Evolutionary conservation across 1,140 invertebrate genomes (phyloP), one percentile per base, ranked within the genome.

Genomic region (Carposina sasakii): DNA sequence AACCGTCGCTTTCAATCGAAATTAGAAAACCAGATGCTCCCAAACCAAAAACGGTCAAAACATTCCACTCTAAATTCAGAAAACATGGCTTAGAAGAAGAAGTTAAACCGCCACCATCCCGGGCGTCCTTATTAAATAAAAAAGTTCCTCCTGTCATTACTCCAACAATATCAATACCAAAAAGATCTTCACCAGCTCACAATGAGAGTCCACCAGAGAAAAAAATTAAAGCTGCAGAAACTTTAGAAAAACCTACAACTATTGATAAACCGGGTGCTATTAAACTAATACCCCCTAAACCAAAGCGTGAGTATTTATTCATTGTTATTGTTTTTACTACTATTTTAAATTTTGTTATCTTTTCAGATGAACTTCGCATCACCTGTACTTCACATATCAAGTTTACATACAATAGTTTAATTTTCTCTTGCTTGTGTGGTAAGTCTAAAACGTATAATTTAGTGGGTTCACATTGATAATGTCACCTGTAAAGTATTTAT

Each of bases 71-170:
- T 0, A 94, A 94, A 79, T 95, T 96, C 81, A 88, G 94, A 45
- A 94, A 93, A 24, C 94, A 94, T 57, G 94, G 94, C 21, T 73
- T 95, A 24, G 92, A 93, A 67, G 94, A 95, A 74, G 92, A 93
- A 85, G 87, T 90, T 2, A 93, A 93, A 73, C 91, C 91, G 26
- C 92, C 93, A 15, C 91, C 92, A 20, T 90, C 92, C 1, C 85
- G 88, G 83, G 62, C 85, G 63, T 15, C 72, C 66, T 0, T 83
- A 22, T 81, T 88, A 48, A 92, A 91, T 65, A 91, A 91, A 71
- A 85, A 90, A 24, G 67, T 82, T 1, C 83, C 82, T 15, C 65
- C 87, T n/a, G 86, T 81, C 53, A 57, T 87, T 34, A 73, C 86
- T 24, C 68, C 86, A 64, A 54, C 71, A 73, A 39, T 87, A 70